Evolutionary conservation across 1,140 invertebrate species (phyloP).

Genomic region (Drosophila sulfurigaster): DNA sequence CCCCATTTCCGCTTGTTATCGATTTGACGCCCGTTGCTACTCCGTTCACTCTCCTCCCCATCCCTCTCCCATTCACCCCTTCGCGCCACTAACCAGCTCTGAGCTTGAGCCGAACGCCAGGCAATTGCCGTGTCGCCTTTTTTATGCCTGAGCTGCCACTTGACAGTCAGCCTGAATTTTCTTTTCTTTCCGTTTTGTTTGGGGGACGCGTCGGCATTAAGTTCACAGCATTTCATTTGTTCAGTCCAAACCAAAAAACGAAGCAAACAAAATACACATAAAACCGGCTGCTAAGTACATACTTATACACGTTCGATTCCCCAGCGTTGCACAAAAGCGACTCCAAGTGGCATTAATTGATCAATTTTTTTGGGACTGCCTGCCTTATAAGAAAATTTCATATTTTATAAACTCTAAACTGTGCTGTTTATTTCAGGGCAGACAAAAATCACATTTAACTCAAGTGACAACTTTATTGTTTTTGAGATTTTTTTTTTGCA

Average conservation of each 20-base stretch:
- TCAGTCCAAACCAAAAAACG: slow-evolving; percentile 6
- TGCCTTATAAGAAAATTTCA: background rate
- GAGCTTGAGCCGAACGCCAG: slow-evolving; percentile 28
- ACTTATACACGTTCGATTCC: slow-evolving; percentile 37
- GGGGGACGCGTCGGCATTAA: too few relatives aligned
- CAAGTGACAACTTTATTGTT: too few relatives aligned
- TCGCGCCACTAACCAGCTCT: too few relatives aligned
- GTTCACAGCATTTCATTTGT: slow-evolving; percentile 53
- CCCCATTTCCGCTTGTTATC: slow-evolving; percentile 81
- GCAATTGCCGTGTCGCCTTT: slow-evolving; percentile 58
- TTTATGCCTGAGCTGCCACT: slow-evolving; percentile 65
- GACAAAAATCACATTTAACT: too few relatives aligned
- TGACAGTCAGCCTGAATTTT: slow-evolving; percentile 62
- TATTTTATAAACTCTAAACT: slow-evolving; percentile 2
- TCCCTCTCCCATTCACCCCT: background rate
- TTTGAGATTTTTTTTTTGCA: too few relatives aligned
- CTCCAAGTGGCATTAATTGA: slow-evolving; percentile 31
- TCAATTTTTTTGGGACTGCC: slow-evolving; percentile 5
- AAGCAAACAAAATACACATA: slow-evolving; percentile 16
- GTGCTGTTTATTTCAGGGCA: background rate
- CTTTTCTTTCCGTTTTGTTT: slow-evolving; percentile 46
- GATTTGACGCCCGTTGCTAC: slow-evolving; percentile 60
- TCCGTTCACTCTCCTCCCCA: slow-evolving; percentile 4
- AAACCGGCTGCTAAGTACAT: slow-evolving; percentile 32
- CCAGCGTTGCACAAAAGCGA: slow-evolving; percentile 7